Percentiles rank a stretch among this genome's conserved stretches.
Conservation (phyloP, 53 echinoderm and acorn worm genomes). For the Temnopleurus reevesii region DNA sequence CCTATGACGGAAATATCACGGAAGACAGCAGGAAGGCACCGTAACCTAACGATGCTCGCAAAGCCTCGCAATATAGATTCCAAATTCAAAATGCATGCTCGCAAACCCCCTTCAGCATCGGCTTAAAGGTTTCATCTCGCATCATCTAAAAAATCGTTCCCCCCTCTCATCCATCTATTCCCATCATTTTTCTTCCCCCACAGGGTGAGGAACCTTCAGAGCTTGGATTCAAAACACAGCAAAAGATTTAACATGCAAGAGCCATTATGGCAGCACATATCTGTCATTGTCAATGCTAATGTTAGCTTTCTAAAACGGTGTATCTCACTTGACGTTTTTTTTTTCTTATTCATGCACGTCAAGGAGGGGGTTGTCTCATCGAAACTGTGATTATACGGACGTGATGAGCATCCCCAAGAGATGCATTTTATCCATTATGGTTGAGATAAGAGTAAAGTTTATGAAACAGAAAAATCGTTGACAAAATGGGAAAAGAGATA, state of each 20-base stretch:
- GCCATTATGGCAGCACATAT: neutral
- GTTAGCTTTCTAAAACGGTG: neutral
- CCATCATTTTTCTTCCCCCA: neutral
- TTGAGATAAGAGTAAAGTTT: too few species aligned
- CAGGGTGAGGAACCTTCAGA: neutral
- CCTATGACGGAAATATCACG: conserved; percentile 7
- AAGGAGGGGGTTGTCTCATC: neutral
- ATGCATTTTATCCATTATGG: neutral
- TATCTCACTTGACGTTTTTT: neutral
- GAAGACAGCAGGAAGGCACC: neutral
- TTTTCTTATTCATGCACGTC: neutral
- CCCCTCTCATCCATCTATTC: neutral
- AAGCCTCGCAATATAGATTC: conserved; percentile 31
- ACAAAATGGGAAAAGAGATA: too few species aligned
- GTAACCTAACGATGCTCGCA: conserved; percentile 11
- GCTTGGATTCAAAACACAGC: neutral
- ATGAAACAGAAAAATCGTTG: too few species aligned
- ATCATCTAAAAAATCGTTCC: too few species aligned
- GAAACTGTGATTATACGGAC: neutral
- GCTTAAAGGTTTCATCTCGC: neutral
- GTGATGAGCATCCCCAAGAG: neutral
- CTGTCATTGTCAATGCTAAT: neutral
- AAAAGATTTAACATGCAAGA: neutral
- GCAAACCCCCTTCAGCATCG: conserved; percentile 15
- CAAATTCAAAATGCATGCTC: conserved; percentile 27